Evolutionary conservation across 1,140 invertebrate genomes (phyloP).

Genomic region (Penaeus chinensis): DNA sequence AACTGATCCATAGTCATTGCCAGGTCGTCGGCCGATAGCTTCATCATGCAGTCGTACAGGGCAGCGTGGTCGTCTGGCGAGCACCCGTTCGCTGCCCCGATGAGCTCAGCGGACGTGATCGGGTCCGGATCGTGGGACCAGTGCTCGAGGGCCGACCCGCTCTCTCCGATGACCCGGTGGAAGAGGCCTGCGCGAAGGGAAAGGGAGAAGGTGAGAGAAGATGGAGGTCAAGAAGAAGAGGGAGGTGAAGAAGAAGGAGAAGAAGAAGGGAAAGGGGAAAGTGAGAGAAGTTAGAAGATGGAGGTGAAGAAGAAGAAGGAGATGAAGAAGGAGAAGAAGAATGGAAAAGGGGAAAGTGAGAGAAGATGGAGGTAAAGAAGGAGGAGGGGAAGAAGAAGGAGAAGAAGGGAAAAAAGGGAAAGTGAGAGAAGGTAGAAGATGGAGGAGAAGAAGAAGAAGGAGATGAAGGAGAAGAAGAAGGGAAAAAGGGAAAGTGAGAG

Average conservation of each 20-base stretch:
- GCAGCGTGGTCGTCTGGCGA: neutral
- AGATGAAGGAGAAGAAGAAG: neutral
- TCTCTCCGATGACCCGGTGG: slow-evolving; percentile 47
- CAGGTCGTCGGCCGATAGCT: neutral
- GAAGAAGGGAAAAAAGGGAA: too few species aligned
- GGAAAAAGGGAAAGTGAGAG: neutral
- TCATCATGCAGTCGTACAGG: slow-evolving; percentile 43
- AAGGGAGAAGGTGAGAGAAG: neutral
- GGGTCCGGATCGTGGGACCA: slow-evolving; percentile 55
- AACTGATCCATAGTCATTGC: slow-evolving; percentile 14
- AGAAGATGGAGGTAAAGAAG: too few species aligned
- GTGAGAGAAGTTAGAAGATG: neutral
- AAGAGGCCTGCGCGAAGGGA: slow-evolving; percentile 41
- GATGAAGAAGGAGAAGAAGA: neutral
- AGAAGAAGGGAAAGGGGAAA: too few species aligned
- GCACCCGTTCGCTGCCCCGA: slow-evolving; percentile 14
- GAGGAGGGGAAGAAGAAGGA: neutral
- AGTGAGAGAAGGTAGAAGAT: neutral
- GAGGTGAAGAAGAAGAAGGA: neutral
- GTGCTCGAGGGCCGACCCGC: slow-evolving; percentile 54
- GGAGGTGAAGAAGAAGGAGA: slow-evolving; percentile 3
- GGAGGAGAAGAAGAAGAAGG: neutral
- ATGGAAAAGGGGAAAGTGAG: neutral
- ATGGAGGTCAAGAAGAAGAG: neutral
- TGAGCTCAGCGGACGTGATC: slow-evolving; percentile 2